A percentile compares a stretch with the other conserved stretches of the same genome.
Conservation (phyloP, 35 echinoderm and acorn worm species). For the Amphiura filiformis region DNA sequence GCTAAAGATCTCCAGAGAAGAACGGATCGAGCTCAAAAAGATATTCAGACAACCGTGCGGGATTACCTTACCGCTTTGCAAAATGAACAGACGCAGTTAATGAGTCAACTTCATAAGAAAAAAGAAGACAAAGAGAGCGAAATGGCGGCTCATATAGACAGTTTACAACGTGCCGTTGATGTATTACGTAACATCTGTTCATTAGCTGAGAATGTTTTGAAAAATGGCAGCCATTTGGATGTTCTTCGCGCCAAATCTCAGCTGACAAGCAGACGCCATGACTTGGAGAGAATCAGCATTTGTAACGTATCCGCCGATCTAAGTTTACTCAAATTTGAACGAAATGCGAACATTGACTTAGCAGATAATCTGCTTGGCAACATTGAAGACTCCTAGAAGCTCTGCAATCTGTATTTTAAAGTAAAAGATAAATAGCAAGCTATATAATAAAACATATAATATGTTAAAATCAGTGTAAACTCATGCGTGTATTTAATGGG, state of each 20-base stretch:
- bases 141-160: slow-evolving; percentile 88
- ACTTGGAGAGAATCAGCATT: slow-evolving; percentile 55
- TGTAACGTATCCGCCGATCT: slow-evolving; percentile 70
- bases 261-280: slow-evolving; percentile 42
- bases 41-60: slow-evolving; percentile 60
- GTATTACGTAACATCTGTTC: slow-evolving; percentile 80
- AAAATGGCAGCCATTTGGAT: slow-evolving; percentile 38
- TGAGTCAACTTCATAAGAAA: slow-evolving; percentile 66
- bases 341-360: slow-evolving; percentile 39
- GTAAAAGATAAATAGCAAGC: too few relatives aligned
- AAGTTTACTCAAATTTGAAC: slow-evolving; percentile 73
- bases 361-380: slow-evolving; percentile 26
- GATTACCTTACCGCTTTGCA: slow-evolving; percentile 65
- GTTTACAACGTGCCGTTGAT: slow-evolving; percentile 78
- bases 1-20: slow-evolving; percentile 77
- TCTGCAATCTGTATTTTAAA: too few relatives aligned
- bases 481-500: too few relatives aligned
- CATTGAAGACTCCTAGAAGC: slow-evolving; percentile 30
- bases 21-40: slow-evolving; percentile 80
- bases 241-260: slow-evolving; percentile 79
- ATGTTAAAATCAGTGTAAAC: too few relatives aligned
- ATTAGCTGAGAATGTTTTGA: slow-evolving; percentile 64
- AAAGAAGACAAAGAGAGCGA: slow-evolving; percentile 83
- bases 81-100: slow-evolving; percentile 61
- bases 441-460: too few relatives aligned